Base-by-base conservation (phyloP, 2,797 vertebrate genomes). In the Coregonus ussuriensis region DNA sequence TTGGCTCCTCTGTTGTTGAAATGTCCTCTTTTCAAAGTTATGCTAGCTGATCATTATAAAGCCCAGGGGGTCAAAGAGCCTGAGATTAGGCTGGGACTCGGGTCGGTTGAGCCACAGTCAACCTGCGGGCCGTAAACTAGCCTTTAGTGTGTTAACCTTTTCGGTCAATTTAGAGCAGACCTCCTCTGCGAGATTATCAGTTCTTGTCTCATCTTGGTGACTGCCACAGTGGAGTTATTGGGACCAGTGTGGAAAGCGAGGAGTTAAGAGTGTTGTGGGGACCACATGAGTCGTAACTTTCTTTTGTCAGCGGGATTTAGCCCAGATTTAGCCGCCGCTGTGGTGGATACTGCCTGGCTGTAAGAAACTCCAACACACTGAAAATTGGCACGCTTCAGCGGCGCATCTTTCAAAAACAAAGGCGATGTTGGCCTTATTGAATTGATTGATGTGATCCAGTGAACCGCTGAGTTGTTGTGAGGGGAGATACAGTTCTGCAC, bases 381-480 rank as follows among this genome's bases (percentile, higher is more conserved):
- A n/a, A n/a, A n/a, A n/a, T n/a, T n/a, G n/a, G n/a, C n/a, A n/a
- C n/a, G n/a, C n/a, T n/a, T n/a, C n/a, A n/a, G n/a, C n/a, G n/a
- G n/a, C n/a, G n/a, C n/a, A n/a, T n/a, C n/a, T n/a, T n/a, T n/a
- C n/a, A n/a, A n/a, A n/a, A n/a, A n/a, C n/a, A n/a, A n/a, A n/a
- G n/a, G n/a, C n/a, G n/a, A n/a, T n/a, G n/a, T n/a, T n/a, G n/a
- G n/a, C n/a, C n/a, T n/a, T n/a, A n/a, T n/a, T n/a, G 14, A 11
- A 7, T 25, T 51, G 69, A 71, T 71, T 51, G 69, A 71, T 71
- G 69, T 35, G 67, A 69, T 16, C 35, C 33, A 37, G 66, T 35
- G 14, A 16, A 41, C 29, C 31, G 16, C 67, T 37, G 67, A 9
- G 18, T n/a, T 59, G 41, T 47, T 47, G 41, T 47, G 41, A 47